Conservation (phyloP, 2,888 invertebrate genomes). For the Pachycephus smyrnensis region DNA sequence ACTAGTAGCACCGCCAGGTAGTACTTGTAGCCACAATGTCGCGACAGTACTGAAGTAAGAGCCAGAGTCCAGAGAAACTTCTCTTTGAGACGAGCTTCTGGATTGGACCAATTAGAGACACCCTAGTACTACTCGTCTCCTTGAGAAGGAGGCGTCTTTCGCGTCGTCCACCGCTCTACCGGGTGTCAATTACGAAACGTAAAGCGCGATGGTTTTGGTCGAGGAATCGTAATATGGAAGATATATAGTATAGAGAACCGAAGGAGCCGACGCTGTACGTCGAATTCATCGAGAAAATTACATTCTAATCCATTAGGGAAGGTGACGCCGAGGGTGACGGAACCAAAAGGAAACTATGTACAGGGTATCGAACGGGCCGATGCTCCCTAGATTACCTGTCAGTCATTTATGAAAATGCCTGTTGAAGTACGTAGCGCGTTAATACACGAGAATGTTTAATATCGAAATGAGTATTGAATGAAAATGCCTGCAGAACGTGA, state of each 20-base stretch:
- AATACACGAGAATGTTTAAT: background rate
- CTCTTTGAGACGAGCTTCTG: slow-evolving; percentile 46
- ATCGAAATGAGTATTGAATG: background rate
- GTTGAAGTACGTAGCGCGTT: background rate
- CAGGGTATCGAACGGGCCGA: background rate
- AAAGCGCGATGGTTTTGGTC: background rate
- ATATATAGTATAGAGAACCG: no score
- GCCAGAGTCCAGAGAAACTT: slow-evolving; percentile 16
- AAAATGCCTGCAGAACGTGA: background rate
- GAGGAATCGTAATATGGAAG: no score
- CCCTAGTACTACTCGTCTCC: slow-evolving; percentile 35
- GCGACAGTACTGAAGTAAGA: background rate
- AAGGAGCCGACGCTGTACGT: background rate
- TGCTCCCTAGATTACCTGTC: background rate
- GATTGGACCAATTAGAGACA: slow-evolving; percentile 58
- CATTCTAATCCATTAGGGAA: background rate
- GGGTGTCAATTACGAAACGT: slow-evolving; percentile 19
- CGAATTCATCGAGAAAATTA: background rate
- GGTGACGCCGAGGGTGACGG: background rate
- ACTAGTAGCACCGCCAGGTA: background rate
- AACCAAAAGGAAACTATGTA: background rate
- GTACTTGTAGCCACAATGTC: background rate
- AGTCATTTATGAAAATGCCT: background rate
- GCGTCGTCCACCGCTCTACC: slow-evolving; percentile 26
- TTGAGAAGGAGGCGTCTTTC: slow-evolving; percentile 24